phyloP scores from a whole-genome alignment of 2,888 invertebrate genomes.

The Linnaemya vulpina region DNA sequence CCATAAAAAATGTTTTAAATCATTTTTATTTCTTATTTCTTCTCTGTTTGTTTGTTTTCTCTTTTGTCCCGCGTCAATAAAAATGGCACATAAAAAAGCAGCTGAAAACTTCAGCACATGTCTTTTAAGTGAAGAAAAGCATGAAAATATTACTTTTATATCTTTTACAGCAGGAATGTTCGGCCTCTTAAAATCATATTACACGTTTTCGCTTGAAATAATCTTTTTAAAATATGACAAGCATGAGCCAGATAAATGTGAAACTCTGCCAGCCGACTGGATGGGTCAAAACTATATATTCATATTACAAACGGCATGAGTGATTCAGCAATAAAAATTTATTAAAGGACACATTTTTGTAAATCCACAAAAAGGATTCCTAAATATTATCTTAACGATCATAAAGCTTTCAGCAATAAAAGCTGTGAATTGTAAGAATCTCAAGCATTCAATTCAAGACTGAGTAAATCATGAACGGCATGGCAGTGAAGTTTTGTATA shows the following conservation, averaged over 20 bases:
- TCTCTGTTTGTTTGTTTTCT: not conserved
- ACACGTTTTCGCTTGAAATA: not conserved
- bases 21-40: not conserved
- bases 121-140: not conserved
- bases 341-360: not conserved
- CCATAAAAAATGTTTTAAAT: not conserved
- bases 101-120: not conserved
- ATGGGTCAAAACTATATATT: not conserved
- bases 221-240: not conserved
- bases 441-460: not conserved
- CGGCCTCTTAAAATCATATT: not conserved
- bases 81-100: not conserved
- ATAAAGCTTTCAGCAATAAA: not conserved
- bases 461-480: not conserved
- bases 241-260: constrained; percentile 10
- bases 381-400: not conserved
- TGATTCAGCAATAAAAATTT: not conserved
- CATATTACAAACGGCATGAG: not conserved
- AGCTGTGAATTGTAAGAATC: not conserved
- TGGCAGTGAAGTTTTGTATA: too few relatives aligned
- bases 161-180: not conserved
- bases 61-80: constrained; percentile 7
- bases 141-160: not conserved
- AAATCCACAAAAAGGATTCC: not conserved
- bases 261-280: not conserved